Base-by-base conservation (phyloP, 2,888 invertebrate genomes). In the Oxycera nigricornis region DNA sequence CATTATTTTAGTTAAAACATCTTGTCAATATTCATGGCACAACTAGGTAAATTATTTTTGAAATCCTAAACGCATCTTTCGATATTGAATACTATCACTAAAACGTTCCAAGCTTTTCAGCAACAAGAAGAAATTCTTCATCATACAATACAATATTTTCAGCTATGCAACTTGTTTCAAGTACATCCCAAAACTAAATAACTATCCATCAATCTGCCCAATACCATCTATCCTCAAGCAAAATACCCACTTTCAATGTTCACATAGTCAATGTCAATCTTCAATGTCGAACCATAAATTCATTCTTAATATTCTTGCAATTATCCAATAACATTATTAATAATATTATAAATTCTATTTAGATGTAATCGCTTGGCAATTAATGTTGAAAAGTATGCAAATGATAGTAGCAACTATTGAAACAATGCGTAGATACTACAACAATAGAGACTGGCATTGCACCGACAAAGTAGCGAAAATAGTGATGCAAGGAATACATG, bases 251-350 rank as follows among this genome's bases (percentile, higher is more conserved):
- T 46, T 46, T 17, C 55, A 55, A 22, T 59, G n/a, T 65, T 39
- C 2, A 65, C 39, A 65, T 7, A 22, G 39, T 65, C 65, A 65
- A 65, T 65, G 65, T 26, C 65, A 65, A 24, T n/a, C 9, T 62
- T 6, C 65, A 65, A 65, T 65, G 65, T 39, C 65, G 41, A 65
- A 9, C 41, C 65, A 65, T 65, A 65, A 65, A 65, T 41, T 30
- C 65, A 65, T 41, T 65, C 65, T 41, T 65, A 65, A 65, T 65
- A 41, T 41, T 65, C 65, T 65, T 65, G 65, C 65, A 39, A 65
- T 65, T 65, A 65, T 41, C 65, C 41, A 65, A 35, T 73, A 73
- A 73, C 39, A 46, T 50, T 50, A 73, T 73, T 62, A 59, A 35
- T n/a, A 65, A 65, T 41, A 62, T 22, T 57, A 62, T 62, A 28